Evolutionary conservation across 2,113 vertebrate species (phyloP).

Genomic region (Rhabdornis inornatus): DNA sequence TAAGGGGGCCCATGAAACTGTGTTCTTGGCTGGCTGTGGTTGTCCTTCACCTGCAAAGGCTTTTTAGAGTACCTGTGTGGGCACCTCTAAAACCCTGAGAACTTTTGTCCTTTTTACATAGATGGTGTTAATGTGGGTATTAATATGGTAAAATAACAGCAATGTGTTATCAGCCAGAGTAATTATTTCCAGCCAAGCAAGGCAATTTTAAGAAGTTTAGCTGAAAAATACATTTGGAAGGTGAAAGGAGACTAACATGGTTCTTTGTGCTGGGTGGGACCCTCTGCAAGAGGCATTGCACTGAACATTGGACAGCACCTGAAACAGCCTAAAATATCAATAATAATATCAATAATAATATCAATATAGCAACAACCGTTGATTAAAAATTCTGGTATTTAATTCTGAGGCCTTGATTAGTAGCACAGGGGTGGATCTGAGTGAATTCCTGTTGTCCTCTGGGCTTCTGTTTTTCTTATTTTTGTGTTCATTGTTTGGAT

Average conservation of each 20-base stretch:
- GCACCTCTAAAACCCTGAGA: background rate
- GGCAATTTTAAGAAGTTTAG: background rate
- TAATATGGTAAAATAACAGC: background rate
- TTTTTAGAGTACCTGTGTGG: background rate
- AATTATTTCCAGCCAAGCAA: background rate
- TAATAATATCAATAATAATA: background rate
- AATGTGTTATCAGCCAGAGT: background rate
- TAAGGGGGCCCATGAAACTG: background rate
- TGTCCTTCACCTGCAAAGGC: background rate
- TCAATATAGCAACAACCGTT: background rate
- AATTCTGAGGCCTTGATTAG: background rate
- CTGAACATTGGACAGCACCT: background rate
- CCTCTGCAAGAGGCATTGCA: accelerated
- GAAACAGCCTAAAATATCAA: background rate
- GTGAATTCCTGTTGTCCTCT: background rate
- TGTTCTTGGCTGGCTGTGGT: background rate
- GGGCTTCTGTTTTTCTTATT: background rate
- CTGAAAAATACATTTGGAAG: background rate
- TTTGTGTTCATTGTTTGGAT: background rate
- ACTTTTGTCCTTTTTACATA: background rate
- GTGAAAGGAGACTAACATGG: accelerated
- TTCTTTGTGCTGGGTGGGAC: background rate
- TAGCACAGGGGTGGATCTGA: background rate
- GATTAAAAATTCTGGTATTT: background rate
- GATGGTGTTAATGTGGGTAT: background rate